Evolutionary conservation across 2,888 invertebrate species (phyloP).

Genomic region (Phanerotoma sp.): DNA sequence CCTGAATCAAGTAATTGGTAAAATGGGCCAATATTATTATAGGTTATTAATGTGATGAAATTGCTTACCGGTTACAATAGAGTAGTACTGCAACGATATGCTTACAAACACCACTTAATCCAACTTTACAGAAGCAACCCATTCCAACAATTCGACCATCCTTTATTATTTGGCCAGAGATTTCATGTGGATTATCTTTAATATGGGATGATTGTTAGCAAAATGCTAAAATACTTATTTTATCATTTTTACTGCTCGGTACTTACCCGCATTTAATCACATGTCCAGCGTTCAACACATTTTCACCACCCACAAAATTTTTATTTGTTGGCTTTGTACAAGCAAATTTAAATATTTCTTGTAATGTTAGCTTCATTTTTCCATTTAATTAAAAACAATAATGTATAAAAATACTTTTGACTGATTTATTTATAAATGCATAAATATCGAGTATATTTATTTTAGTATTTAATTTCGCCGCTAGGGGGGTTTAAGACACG

Average conservation of each 20-base stretch:
- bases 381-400: too few species aligned
- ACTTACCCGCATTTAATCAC: conserved; percentile 18
- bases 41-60: neutral
- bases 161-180: conserved; percentile 10
- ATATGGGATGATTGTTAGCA: conserved; percentile 22
- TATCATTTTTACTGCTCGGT: neutral
- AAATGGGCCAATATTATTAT: neutral
- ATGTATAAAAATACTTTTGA: too few species aligned
- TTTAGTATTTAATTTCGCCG: too few species aligned
- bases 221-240: conserved; percentile 16
- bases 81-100: conserved; percentile 8
- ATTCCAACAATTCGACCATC: conserved; percentile 16
- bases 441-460: too few species aligned
- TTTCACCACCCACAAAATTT: conserved; percentile 18
- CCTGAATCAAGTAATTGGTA: neutral
- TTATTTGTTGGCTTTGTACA: conserved; percentile 8
- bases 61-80: conserved; percentile 10
- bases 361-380: conserved; percentile 11
- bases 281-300: conserved; percentile 11
- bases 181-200: conserved; percentile 17
- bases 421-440: too few species aligned
- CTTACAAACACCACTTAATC: conserved; percentile 5
- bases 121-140: conserved; percentile 19
- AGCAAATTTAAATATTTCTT: conserved; percentile 21
- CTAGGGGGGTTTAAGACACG: too few species aligned